Evolutionary conservation across 2,888 invertebrate species (phyloP), one percentile per base, ranked within the genome.

Genomic region (Nymphalis c-album): DNA sequence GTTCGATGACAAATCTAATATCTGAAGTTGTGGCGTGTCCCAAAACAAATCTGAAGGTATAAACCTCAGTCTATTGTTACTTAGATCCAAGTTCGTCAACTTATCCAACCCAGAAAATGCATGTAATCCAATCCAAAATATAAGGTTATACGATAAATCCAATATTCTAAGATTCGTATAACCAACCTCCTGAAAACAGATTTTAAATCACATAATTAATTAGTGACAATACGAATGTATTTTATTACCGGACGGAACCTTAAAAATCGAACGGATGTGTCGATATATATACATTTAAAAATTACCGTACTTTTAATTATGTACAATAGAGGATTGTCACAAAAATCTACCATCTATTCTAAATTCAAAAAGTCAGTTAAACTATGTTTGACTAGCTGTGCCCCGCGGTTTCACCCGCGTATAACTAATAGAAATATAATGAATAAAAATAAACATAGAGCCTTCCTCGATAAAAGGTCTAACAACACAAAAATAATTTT

Each of bases 91-190:
- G 16, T 91, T 90, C 55, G 83, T 81, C 22, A 95, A 80, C 17
- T 88, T 83, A 4, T 88, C 84, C 64, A 95, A 72, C 0, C 93
- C 91, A 0, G 88, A 81, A 76, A 95, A 95, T 0, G 94, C 94
- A 73, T 94, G 93, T 63, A 94, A 80, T 13, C 94, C 94, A 60
- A 95, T 92, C 79, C 94, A 94, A 73, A 93, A 93, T 60, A 95
- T 93, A 68, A 93, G 87, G 81, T 95, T 95, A 78, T 94, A 90
- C 0, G 94, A 93, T 51, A 94, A 77, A 75, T 93, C 91, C 20
- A 94, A 80, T 31, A 92, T 79, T 82, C 90, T 86, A 68, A 94
- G 76, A 13, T 90, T 87, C 13, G 84, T 85, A 70, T 93, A 91
- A 31, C 90, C 90, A 31, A 86, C 80, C 74, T 93, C 87, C 94